Evolutionary conservation across 1,140 invertebrate genomes (phyloP).

Genomic region (Musca vetustissima): DNA sequence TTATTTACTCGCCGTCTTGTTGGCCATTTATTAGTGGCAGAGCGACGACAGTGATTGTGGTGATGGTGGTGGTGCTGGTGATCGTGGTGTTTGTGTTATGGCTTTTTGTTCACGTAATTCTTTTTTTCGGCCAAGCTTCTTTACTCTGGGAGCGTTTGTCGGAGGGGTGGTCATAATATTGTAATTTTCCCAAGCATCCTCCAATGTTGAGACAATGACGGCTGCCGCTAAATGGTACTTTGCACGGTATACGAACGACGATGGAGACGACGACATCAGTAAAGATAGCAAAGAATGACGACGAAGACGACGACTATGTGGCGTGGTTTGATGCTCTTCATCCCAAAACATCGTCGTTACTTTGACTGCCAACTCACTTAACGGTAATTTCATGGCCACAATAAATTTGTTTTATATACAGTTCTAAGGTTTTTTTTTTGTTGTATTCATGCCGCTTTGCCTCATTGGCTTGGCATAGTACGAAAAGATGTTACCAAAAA

Average conservation of each 20-base stretch:
- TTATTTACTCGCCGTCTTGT: constrained; percentile 5
- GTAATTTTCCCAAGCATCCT: constrained; percentile 15
- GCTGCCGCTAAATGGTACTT: neutral
- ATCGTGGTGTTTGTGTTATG: constrained; percentile 1
- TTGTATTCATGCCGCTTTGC: too few species aligned
- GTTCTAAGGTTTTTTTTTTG: neutral
- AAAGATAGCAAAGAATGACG: too few species aligned
- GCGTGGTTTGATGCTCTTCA: constrained; percentile 5
- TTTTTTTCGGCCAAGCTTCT: neutral
- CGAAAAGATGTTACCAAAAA: constrained; percentile 16
- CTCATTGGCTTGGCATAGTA: too few species aligned
- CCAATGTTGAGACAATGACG: too few species aligned
- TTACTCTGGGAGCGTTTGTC: neutral
- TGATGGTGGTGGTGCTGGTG: neutral
- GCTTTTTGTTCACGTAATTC: constrained; percentile 12
- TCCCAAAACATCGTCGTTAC: neutral
- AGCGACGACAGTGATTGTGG: neutral
- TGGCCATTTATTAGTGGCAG: neutral
- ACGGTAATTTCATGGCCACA: constrained; percentile 17
- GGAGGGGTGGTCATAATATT: neutral
- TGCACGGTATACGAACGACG: too few species aligned
- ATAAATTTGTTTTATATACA: constrained; percentile 18
- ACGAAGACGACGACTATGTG: neutral
- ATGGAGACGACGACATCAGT: too few species aligned
- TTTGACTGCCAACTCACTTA: constrained; percentile 16